Percentiles rank a stretch among this genome's conserved stretches.
Conservation (phyloP, 2,888 invertebrate species). For the Synergus gifuensis region DNA sequence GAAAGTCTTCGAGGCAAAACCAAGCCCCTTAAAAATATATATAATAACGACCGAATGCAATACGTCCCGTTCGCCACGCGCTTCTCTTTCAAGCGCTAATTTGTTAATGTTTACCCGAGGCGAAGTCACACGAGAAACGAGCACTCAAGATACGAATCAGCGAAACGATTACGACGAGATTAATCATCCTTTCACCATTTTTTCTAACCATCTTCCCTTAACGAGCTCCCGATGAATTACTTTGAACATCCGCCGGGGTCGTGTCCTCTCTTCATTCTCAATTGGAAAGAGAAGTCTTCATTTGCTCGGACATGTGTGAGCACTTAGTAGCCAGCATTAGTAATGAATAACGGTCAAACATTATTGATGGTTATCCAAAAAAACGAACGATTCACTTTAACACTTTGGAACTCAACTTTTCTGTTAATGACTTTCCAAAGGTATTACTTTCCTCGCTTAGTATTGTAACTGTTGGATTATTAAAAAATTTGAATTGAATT, state of each 20-base stretch:
- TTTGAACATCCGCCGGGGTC: slow-evolving; percentile 38
- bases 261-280: slow-evolving; percentile 27
- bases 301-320: slow-evolving; percentile 30
- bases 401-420: not conserved
- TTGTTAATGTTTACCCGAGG: slow-evolving; percentile 29
- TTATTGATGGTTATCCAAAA: slow-evolving; percentile 3
- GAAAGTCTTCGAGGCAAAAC: slow-evolving; percentile 8
- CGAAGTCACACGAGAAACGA: slow-evolving; percentile 24
- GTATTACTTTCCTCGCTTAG: not conserved
- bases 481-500: not conserved
- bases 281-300: slow-evolving; percentile 36
- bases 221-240: slow-evolving; percentile 36
- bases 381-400: not conserved
- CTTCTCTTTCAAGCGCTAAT: slow-evolving; percentile 23
- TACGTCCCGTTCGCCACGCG: slow-evolving; percentile 16
- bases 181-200: slow-evolving; percentile 40
- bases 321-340: slow-evolving; percentile 33
- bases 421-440: not conserved
- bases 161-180: slow-evolving; percentile 28
- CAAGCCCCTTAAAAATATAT: slow-evolving; percentile 12
- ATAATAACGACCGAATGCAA: not conserved
- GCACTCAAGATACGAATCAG: slow-evolving; percentile 24
- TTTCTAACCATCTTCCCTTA: slow-evolving; percentile 28
- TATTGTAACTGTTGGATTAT: too few species aligned
- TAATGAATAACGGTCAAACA: slow-evolving; percentile 18